Conservation (phyloP, 2,113 vertebrate species). For the Salvelinus namaycush region DNA sequence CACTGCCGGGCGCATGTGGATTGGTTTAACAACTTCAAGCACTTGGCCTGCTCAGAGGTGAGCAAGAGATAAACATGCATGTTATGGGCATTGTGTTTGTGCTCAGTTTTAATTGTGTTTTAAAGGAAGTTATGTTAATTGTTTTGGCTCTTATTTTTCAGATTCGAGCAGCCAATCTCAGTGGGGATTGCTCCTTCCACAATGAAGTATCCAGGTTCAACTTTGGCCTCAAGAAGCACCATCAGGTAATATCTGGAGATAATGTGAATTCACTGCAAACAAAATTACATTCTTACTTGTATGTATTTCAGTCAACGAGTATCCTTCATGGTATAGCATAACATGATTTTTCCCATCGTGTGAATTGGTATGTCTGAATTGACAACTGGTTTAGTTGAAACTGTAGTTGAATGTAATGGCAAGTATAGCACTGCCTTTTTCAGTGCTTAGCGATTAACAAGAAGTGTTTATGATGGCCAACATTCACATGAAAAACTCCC, state of each 20-base stretch:
- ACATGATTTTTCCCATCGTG: no score
- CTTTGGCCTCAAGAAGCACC: conserved; percentile 90
- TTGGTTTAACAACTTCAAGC: conserved; percentile 90
- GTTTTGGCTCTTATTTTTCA: conserved; percentile 55
- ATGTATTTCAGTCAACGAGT: neutral
- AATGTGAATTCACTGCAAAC: neutral
- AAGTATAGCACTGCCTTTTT: no score
- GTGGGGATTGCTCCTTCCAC: conserved; percentile 89
- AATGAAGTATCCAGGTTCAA: conserved; percentile 86
- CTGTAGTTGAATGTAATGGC: no score
- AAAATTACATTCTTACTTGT: neutral
- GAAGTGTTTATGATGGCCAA: no score
- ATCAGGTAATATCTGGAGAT: conserved; percentile 80
- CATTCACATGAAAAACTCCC: no score
- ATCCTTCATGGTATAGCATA: no score
- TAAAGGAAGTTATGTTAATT: neutral
- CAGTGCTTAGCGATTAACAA: no score
- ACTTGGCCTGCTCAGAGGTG: conserved; percentile 96
- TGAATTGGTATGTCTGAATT: neutral
- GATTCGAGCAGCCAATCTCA: conserved; percentile 95
- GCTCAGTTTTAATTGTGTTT: neutral
- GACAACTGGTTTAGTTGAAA: neutral
- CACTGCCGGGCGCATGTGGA: conserved; percentile 94
- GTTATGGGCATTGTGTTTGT: neutral
- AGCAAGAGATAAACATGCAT: conserved; percentile 29